phyloP scores from a whole-genome alignment of 2,113 vertebrate genomes.

The Misgurnus anguillicaudatus region DNA sequence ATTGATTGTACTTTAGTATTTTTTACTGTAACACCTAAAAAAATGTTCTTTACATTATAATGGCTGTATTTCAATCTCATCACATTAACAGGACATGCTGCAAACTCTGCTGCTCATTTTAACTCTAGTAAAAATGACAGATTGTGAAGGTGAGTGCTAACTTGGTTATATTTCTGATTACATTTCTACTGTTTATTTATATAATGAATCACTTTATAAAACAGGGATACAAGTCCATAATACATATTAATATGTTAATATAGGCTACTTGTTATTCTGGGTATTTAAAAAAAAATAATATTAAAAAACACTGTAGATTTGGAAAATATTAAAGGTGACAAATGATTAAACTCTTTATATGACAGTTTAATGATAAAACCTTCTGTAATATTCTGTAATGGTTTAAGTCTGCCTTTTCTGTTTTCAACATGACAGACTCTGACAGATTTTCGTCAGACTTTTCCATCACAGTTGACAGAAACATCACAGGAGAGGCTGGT shows the following conservation, averaged over 20 bases:
- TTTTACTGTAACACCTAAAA: no score
- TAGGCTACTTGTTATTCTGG: no score
- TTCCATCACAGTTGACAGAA: background rate
- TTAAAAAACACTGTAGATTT: no score
- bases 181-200: background rate
- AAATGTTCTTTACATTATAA: background rate
- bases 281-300: no score
- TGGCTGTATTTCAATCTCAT: background rate
- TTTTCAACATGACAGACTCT: background rate
- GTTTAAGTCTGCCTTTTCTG: background rate
- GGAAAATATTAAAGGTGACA: no score
- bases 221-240: no score
- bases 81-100: background rate
- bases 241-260: no score
- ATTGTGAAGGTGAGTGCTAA: background rate
- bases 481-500: background rate
- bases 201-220: no score
- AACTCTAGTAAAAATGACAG: background rate
- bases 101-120: background rate
- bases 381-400: no score
- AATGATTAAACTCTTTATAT: no score
- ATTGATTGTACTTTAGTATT: background rate
- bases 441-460: background rate
- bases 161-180: background rate
- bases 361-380: no score